Conservation (phyloP, 2,888 invertebrate genomes). For the Labia minor region DNA sequence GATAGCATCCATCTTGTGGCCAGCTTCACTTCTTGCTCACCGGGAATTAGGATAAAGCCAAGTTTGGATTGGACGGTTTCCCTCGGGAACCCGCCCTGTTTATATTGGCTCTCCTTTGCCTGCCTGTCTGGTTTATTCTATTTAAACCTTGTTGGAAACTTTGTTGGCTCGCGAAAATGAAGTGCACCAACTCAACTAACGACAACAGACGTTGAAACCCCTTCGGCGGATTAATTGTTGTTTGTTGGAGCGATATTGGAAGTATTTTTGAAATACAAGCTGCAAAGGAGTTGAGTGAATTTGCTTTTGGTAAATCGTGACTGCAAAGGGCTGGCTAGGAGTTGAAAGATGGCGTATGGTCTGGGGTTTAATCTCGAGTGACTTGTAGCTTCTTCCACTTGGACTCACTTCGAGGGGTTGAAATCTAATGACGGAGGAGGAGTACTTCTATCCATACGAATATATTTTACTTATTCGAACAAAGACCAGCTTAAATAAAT, state of each 20-base stretch:
- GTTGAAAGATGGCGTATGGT: neutral
- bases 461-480: neutral
- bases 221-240: conserved; percentile 13
- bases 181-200: neutral
- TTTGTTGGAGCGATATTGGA: neutral
- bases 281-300: neutral
- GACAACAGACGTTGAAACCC: neutral
- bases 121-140: conserved; percentile 3
- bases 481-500: neutral
- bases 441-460: neutral
- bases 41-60: conserved; percentile 8
- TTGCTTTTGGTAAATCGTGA: neutral
- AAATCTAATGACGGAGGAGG: too few species aligned
- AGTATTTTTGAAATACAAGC: neutral
- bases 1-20: neutral
- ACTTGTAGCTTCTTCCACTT: conserved; percentile 6
- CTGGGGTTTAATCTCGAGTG: conserved; percentile 7
- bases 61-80: conserved; percentile 4
- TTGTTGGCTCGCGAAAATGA: neutral
- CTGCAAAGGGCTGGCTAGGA: neutral
- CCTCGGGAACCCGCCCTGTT: neutral
- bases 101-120: conserved; percentile 1
- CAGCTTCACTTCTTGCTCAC: neutral
- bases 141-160: neutral
- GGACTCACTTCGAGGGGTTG: neutral